phyloP scores from a whole-genome alignment of 2,113 vertebrate genomes.

The Elgaria multicarinata region DNA sequence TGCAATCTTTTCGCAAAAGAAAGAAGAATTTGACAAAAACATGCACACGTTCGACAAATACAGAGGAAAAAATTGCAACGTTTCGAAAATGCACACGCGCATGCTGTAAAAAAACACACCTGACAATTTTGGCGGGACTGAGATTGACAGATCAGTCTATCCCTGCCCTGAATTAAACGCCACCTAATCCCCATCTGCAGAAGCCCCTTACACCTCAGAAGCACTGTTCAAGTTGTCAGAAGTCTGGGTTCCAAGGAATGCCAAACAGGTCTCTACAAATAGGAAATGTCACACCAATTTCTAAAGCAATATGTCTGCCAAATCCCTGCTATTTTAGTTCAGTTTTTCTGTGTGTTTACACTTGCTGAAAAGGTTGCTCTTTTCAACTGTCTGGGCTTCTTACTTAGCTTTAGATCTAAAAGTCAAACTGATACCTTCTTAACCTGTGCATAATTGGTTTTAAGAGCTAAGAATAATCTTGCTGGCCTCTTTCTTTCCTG shows the following conservation, averaged over 20 bases:
- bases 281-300: not conserved
- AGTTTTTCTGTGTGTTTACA: not conserved
- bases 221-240: not conserved
- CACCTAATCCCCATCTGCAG: not conserved
- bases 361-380: not conserved
- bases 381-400: not conserved
- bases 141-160: no score
- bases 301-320: not conserved
- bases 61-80: no score
- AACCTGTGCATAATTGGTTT: slow-evolving; percentile 9
- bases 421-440: not conserved
- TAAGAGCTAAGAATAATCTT: slow-evolving; percentile 14
- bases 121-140: no score
- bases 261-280: not conserved
- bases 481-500: not conserved
- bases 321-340: not conserved
- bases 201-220: not conserved
- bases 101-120: no score
- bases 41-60: no score
- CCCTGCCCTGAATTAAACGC: no score
- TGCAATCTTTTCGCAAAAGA: no score
- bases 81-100: no score
- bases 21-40: no score
- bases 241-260: not conserved
- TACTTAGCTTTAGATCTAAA: not conserved